phyloP scores from a whole-genome alignment of 2,888 invertebrate genomes.

The Myopa testacea region DNA sequence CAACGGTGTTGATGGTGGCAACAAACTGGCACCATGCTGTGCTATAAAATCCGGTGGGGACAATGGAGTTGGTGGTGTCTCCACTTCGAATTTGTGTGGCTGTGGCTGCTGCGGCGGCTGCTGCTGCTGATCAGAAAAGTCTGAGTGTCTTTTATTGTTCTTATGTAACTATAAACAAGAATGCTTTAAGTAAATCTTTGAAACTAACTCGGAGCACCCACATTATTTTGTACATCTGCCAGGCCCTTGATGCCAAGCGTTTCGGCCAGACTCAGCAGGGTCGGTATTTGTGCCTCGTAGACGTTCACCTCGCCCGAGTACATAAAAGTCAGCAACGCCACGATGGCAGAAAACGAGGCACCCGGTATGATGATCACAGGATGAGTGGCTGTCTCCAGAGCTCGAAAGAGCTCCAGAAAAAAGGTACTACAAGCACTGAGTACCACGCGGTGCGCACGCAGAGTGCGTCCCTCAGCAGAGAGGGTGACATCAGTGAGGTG shows the following conservation, averaged over 20 bases:
- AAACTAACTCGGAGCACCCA: conserved; percentile 57
- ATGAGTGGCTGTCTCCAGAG: conserved; percentile 65
- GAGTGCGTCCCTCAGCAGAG: conserved; percentile 84
- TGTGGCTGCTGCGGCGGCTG: conserved; percentile 44
- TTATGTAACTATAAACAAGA: conserved; percentile 46
- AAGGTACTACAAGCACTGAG: conserved; percentile 91
- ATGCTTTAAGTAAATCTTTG: background rate
- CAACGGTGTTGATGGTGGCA: background rate
- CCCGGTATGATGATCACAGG: conserved; percentile 68
- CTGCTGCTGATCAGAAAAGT: conserved; percentile 47
- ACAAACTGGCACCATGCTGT: background rate
- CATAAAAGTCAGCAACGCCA: conserved; percentile 86
- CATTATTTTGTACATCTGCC: conserved; percentile 80
- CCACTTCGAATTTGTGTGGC: conserved; percentile 24
- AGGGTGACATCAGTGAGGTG: conserved; percentile 88
- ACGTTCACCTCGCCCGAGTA: conserved; percentile 90
- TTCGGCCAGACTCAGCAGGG: conserved; percentile 81
- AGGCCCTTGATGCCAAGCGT: conserved; percentile 85
- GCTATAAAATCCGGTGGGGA: conserved; percentile 45
- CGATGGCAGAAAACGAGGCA: conserved; percentile 66
- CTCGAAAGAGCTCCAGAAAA: conserved; percentile 85
- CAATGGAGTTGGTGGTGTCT: conserved; percentile 50
- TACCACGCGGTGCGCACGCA: conserved; percentile 87
- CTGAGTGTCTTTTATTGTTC: conserved; percentile 38
- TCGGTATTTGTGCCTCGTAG: conserved; percentile 81